A percentile compares a stretch with the other conserved stretches of the same genome.
phyloP scores from a whole-genome alignment of 1,140 invertebrate species.

The Campoletis sonorensis region DNA sequence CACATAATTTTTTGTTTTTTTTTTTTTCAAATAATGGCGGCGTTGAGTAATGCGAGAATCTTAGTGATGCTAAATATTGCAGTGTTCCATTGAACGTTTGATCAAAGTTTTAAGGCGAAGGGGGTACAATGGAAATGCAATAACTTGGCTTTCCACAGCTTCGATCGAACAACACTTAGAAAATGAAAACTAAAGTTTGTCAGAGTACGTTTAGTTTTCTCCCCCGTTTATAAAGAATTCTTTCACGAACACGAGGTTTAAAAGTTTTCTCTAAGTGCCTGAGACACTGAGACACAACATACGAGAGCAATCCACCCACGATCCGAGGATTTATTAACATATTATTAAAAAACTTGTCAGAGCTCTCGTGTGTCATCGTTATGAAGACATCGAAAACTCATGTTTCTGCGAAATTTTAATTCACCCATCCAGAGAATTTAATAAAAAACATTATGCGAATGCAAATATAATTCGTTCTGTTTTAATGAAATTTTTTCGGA shows the following conservation, averaged over 20 bases:
- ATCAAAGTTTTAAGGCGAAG: background rate
- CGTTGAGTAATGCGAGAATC: background rate
- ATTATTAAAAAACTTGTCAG: conserved; percentile 18
- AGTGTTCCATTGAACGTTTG: background rate
- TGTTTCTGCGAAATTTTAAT: no score
- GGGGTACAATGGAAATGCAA: background rate
- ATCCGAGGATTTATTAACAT: background rate
- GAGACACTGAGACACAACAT: background rate
- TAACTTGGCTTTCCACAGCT: background rate
- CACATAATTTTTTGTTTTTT: no score
- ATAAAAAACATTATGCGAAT: no score
- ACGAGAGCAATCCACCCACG: background rate
- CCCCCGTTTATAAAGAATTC: background rate
- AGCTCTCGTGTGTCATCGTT: background rate
- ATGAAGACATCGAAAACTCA: background rate
- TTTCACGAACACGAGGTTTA: background rate
- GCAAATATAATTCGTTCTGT: no score
- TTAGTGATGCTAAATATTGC: background rate
- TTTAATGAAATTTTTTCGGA: no score
- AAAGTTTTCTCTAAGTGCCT: background rate
- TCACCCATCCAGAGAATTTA: no score
- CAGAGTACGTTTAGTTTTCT: background rate
- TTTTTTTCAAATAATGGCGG: background rate
- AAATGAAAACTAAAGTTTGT: background rate
- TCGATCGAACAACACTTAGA: background rate